A percentile compares a stretch with the other conserved stretches of the same genome.
phyloP scores from a whole-genome alignment of 2,113 vertebrate species.

The Corydoras maculifer region DNA sequence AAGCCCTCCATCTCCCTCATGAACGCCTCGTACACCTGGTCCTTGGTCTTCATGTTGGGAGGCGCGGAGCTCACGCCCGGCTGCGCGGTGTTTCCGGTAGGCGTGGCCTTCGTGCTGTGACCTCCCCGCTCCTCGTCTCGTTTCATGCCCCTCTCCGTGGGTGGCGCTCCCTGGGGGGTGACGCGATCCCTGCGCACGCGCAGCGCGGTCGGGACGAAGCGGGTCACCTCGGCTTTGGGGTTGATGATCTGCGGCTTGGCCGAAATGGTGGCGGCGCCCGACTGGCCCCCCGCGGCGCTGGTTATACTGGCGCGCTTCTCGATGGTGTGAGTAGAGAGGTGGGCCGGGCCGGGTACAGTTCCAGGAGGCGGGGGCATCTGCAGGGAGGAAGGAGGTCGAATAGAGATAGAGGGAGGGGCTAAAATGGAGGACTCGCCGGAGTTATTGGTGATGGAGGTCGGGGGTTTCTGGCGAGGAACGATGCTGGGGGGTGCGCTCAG shows the following conservation, averaged over 20 bases:
- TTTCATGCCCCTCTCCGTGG: conserved; percentile 44
- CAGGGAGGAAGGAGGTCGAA: conserved; percentile 59
- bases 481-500: conserved; percentile 91
- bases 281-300: conserved; percentile 45
- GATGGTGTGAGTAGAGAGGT: conserved; percentile 63
- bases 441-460: conserved; percentile 63
- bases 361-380: conserved; percentile 71
- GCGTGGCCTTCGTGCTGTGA: conserved; percentile 58
- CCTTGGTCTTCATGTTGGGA: conserved; percentile 90
- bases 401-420: conserved; percentile 54
- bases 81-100: conserved; percentile 59
- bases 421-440: conserved; percentile 41
- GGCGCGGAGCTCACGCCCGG: conserved; percentile 61
- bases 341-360: conserved; percentile 49
- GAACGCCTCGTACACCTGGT: conserved; percentile 97
- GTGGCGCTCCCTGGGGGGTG: conserved; percentile 29
- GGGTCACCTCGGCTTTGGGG: conserved; percentile 92
- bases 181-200: conserved; percentile 85
- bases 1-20: conserved; percentile 99
- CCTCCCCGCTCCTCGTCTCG: conserved; percentile 68
- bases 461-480: conserved; percentile 85
- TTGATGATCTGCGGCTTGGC: conserved; percentile 98
- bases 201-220: conserved; percentile 91
- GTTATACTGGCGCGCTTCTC: conserved; percentile 70
- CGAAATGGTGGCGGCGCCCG: conserved; percentile 81